A percentile compares a stretch with the other conserved stretches of the same genome.
Evolutionary conservation across 2,888 invertebrate genomes (phyloP).

Genomic region (Melieria picta): DNA sequence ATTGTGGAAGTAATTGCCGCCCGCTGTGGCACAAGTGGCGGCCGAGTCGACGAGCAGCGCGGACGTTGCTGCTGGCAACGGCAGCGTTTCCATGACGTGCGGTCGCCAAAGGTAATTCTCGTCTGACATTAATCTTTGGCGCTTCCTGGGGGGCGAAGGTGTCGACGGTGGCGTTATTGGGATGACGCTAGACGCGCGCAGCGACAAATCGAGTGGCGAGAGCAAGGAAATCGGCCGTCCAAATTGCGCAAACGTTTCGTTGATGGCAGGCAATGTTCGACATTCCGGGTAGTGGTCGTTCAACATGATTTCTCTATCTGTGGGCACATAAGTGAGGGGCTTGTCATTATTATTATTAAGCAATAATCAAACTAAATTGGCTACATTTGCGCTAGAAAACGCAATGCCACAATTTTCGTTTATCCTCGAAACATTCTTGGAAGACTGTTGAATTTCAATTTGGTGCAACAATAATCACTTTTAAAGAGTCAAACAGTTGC

Average conservation of each 20-base stretch:
- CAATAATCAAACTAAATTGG: too few relatives aligned
- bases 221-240: conserved; percentile 50
- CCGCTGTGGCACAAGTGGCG: conserved; percentile 22
- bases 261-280: conserved; percentile 62
- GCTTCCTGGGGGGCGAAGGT: conserved; percentile 65
- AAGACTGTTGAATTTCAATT: too few relatives aligned
- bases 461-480: too few relatives aligned
- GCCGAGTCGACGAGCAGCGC: neutral
- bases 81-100: conserved; percentile 48
- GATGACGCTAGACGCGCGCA: conserved; percentile 59
- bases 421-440: too few relatives aligned
- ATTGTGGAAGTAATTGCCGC: conserved; percentile 37
- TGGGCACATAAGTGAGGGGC: neutral
- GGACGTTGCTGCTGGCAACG: conserved; percentile 19
- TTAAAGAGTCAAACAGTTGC: too few relatives aligned
- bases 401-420: too few relatives aligned
- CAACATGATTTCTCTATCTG: conserved; percentile 46
- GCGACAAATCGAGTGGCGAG: conserved; percentile 64
- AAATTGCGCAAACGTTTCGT: conserved; percentile 64
- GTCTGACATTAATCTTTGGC: conserved; percentile 59
- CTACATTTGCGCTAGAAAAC: too few relatives aligned
- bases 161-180: conserved; percentile 66
- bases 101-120: conserved; percentile 63
- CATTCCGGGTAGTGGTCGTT: conserved; percentile 56
- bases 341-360: neutral